Percentiles rank a stretch among this genome's conserved stretches.
Evolutionary conservation across 2,888 invertebrate species (phyloP).

Genomic region (Byasa hedistus): DNA sequence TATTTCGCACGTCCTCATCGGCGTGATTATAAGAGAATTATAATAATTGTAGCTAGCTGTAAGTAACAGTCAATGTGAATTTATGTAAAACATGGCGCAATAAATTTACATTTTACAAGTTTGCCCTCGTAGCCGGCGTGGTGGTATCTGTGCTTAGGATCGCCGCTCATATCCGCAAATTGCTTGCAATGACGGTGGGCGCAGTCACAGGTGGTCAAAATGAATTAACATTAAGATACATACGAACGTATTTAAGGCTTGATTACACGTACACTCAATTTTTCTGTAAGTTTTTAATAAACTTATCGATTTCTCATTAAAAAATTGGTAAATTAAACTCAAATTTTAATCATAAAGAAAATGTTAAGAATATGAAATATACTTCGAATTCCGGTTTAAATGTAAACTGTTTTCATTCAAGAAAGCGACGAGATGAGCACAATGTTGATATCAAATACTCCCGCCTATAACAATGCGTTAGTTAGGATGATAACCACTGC

Average conservation of each 20-base stretch:
- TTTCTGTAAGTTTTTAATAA: too few relatives aligned
- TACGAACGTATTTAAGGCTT: background rate
- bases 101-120: conserved; percentile 78
- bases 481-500: too few relatives aligned
- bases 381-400: too few relatives aligned
- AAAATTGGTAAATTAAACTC: too few relatives aligned
- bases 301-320: too few relatives aligned
- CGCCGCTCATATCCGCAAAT: conserved; percentile 61
- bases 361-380: too few relatives aligned
- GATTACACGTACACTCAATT: too few relatives aligned
- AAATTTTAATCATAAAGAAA: too few relatives aligned
- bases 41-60: conserved; percentile 76
- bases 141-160: conserved; percentile 73
- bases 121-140: conserved; percentile 58
- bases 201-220: conserved; percentile 35
- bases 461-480: too few relatives aligned
- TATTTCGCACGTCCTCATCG: conserved; percentile 75
- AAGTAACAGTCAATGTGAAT: conserved; percentile 73
- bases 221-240: conserved; percentile 5
- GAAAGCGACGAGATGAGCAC: too few relatives aligned
- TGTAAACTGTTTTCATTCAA: too few relatives aligned
- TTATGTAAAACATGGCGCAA: conserved; percentile 77
- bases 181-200: conserved; percentile 49
- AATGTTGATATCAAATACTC: too few relatives aligned
- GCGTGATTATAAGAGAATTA: conserved; percentile 70